phyloP scores from a whole-genome alignment of 2,797 vertebrate genomes.

The Tokudaia tokunoshimensis region DNA sequence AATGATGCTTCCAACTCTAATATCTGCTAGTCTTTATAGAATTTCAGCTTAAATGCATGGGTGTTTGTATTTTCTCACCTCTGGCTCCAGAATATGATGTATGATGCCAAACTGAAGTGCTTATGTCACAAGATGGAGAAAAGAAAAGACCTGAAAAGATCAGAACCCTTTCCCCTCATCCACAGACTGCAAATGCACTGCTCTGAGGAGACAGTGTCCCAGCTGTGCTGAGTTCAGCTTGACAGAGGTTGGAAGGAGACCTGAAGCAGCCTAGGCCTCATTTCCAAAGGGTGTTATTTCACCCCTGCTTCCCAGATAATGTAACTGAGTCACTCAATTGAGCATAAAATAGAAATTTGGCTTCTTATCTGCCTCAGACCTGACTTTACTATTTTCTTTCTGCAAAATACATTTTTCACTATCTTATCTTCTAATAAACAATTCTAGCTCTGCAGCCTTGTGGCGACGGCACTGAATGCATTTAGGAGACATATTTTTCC shows the following conservation, averaged over 20 bases:
- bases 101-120: neutral
- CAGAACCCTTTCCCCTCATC: neutral
- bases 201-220: neutral
- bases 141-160: neutral
- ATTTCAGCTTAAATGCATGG: neutral
- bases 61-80: slow-evolving; percentile 47
- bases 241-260: slow-evolving; percentile 64
- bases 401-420: slow-evolving; percentile 92
- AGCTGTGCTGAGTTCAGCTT: slow-evolving; percentile 46
- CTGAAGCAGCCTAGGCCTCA: slow-evolving; percentile 68
- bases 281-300: slow-evolving; percentile 89
- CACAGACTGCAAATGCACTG: neutral
- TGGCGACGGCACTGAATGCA: slow-evolving; percentile 86
- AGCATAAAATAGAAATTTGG: slow-evolving; percentile 93
- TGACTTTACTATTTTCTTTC: slow-evolving; percentile 91
- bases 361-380: slow-evolving; percentile 90
- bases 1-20: neutral
- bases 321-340: slow-evolving; percentile 91
- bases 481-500: slow-evolving; percentile 88
- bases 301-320: slow-evolving; percentile 89
- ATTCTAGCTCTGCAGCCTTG: slow-evolving; percentile 89
- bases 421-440: slow-evolving; percentile 93
- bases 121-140: slow-evolving; percentile 43
- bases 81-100: neutral
- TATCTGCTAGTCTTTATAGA: neutral